Base-by-base conservation (phyloP, 2,113 vertebrate species). In the Clarias magur region DNA sequence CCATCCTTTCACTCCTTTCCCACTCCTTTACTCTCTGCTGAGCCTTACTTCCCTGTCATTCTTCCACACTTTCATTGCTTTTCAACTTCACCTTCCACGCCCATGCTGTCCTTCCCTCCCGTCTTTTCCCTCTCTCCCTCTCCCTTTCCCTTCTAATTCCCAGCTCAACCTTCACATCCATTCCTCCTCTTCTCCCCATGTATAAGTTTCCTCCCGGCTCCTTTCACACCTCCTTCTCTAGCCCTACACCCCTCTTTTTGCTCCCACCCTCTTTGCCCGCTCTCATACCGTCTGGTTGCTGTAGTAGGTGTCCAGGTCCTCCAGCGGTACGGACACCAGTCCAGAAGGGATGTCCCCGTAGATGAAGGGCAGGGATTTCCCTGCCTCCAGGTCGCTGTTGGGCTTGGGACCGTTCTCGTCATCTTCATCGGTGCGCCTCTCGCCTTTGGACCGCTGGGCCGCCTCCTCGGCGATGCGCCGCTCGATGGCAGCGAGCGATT, bases 361-460 rank as follows among this genome's bases (percentile, higher is more conserved):
- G 90, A 99, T 99, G 94, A 99, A 99, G 38, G 98, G 97, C 60
- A 99, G 95, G 8, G 96, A 96, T 88, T 97, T 99, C 90, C 98
- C 98, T 54, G 97, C 98, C 95, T 99, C 98, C 96, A 99, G 94
- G 95, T 99, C 97, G 30, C 96, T 98, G 89, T 99, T 99, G 93
- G 98, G 97, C 91, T 95, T 97, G 34, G 97, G 97, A 88, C 96
- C 96, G 88, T 97, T 96, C 92, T 99, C 97, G 80, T 99, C 98
- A 1, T 94, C 95, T 53, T 95, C 88, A 91, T 98, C 97, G 87
- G 93, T 95, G 91, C 93, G 93, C 65, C 96, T 95, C 56, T 96
- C 97, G 89, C 93, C 95, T 90, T 97, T 97, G 82, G 98, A 94
- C 93, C 96, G 96, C 90, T 94, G 93, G 85, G 96, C 96, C 94